phyloP scores from a whole-genome alignment of 1,140 invertebrate genomes.

The Gonatopus flavifemur region DNA sequence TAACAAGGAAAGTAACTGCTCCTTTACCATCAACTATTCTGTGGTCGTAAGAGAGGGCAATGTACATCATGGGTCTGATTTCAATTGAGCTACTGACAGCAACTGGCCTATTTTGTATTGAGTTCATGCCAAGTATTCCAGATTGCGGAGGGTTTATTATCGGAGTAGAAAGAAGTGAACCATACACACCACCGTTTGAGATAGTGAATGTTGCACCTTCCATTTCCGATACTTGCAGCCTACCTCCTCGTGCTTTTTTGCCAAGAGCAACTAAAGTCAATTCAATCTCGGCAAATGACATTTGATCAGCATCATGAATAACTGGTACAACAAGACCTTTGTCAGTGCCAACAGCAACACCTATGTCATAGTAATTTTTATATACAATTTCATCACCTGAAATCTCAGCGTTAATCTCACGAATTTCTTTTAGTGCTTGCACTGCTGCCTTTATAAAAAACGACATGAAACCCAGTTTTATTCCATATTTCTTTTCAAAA shows the following conservation, averaged over 20 bases:
- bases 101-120: constrained; percentile 5
- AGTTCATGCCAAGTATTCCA: constrained; percentile 21
- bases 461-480: too few relatives aligned
- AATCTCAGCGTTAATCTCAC: constrained; percentile 63
- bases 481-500: constrained; percentile 46
- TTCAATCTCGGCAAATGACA: constrained; percentile 22
- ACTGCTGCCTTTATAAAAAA: too few relatives aligned
- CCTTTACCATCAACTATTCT: constrained; percentile 24
- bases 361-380: constrained; percentile 26
- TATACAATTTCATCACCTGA: constrained; percentile 20
- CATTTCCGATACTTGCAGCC: constrained; percentile 15
- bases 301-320: constrained; percentile 18
- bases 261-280: constrained; percentile 15
- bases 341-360: constrained; percentile 23
- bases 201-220: constrained; percentile 23
- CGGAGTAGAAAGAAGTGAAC: constrained; percentile 25
- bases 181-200: constrained; percentile 25
- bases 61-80: constrained; percentile 28
- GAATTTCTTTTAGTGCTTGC: too few relatives aligned
- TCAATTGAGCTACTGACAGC: constrained; percentile 10
- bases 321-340: constrained; percentile 23
- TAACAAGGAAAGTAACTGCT: constrained; percentile 20
- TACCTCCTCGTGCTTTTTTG: constrained; percentile 17
- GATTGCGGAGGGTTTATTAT: constrained; percentile 27
- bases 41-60: constrained; percentile 31